Conservation (phyloP, 2,888 invertebrate species). For the Apomyelois bistriatella region DNA sequence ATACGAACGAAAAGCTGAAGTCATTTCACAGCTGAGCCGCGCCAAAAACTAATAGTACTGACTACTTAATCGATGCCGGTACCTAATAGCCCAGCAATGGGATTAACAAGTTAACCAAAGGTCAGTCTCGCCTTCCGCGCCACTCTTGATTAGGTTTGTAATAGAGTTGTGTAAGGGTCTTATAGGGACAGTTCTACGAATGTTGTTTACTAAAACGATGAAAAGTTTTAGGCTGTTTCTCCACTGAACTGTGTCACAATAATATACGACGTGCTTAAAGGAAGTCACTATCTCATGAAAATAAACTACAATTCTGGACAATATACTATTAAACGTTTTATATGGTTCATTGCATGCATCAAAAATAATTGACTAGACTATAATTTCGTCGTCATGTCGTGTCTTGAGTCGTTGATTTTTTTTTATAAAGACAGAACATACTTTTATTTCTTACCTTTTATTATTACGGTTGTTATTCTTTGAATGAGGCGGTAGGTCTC, state of each 20-base stretch:
- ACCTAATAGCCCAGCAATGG: conserved; percentile 15
- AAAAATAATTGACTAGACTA: too few species aligned
- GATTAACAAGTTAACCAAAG: conserved; percentile 21
- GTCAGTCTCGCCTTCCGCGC: conserved; percentile 16
- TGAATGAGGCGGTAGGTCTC: too few species aligned
- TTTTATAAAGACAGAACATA: too few species aligned
- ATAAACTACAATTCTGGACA: too few species aligned
- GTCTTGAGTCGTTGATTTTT: too few species aligned
- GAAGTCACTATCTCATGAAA: too few species aligned
- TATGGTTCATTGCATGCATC: too few species aligned
- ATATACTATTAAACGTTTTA: too few species aligned
- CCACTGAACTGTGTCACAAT: background rate
- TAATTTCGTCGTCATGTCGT: too few species aligned
- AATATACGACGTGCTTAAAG: too few species aligned
- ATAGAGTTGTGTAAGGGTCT: conserved; percentile 7
- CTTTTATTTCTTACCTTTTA: too few species aligned
- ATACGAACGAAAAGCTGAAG: background rate
- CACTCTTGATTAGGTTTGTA: conserved; percentile 21
- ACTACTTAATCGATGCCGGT: conserved; percentile 22
- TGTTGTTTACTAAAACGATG: conserved; percentile 1
- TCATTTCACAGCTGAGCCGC: conserved; percentile 10
- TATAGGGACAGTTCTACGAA: background rate
- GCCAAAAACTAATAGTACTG: background rate
- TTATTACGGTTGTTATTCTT: too few species aligned
- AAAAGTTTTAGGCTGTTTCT: background rate